A percentile compares a stretch with the other conserved stretches of the same genome.
These are phyloP conservation scores for Lepidonotus clava DNA, from an alignment of 2,888 invertebrate genomes.

Conservation along the genomic window DNA sequence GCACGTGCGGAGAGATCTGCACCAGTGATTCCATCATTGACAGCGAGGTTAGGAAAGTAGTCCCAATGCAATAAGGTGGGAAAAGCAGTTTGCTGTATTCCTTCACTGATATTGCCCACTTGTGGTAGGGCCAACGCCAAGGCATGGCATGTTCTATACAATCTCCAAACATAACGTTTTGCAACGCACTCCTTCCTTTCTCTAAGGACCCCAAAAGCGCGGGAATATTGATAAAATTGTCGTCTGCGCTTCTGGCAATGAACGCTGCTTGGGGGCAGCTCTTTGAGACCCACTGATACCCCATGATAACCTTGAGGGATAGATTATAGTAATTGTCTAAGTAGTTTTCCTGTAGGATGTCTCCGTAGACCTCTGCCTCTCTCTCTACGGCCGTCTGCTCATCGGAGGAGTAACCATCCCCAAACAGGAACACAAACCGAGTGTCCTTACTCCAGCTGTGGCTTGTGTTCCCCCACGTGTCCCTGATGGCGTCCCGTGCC, in stretches of 20 bases:
- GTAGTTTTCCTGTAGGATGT: conserved; percentile 6
- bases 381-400: not conserved
- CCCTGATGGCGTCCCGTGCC: not conserved
- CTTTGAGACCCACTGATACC: conserved; percentile 2
- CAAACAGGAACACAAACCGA: conserved; percentile 32
- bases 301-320: conserved; percentile 22
- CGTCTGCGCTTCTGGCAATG: not conserved
- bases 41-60: conserved; percentile 27
- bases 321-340: conserved; percentile 31
- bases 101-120: conserved; percentile 27
- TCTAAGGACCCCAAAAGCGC: not conserved
- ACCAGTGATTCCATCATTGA: not conserved
- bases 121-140: conserved; percentile 37
- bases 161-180: not conserved
- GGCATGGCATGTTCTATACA: conserved; percentile 5
- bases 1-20: conserved; percentile 15
- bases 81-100: not conserved
- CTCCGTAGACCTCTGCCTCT: not conserved
- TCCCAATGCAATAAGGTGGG: conserved; percentile 40
- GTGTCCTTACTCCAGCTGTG: not conserved
- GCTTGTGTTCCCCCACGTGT: not conserved
- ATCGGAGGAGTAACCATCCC: not conserved
- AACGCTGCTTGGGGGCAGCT: conserved; percentile 7
- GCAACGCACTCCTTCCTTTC: not conserved
- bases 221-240: conserved; percentile 20